A percentile compares a stretch with the other conserved stretches of the same genome.
phyloP scores from a whole-genome alignment of 2,888 invertebrate genomes.

The Lathronympha strigana region DNA sequence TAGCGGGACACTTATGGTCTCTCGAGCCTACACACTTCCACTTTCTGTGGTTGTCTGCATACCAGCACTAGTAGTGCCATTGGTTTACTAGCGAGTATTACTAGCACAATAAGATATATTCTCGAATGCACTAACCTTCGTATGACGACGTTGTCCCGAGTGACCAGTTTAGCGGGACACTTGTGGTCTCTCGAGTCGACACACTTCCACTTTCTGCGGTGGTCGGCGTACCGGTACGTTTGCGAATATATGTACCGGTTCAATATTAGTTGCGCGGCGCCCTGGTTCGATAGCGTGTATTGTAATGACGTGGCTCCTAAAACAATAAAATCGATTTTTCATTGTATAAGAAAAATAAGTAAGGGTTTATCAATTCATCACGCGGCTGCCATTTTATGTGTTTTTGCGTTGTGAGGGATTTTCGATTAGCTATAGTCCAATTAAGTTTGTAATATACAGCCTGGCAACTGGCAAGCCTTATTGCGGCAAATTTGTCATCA shows the following conservation, averaged over 20 bases:
- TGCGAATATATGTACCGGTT: constrained; percentile 44
- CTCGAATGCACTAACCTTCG: constrained; percentile 45
- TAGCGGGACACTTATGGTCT: constrained; percentile 48
- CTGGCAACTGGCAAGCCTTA: too few species aligned
- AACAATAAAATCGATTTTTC: constrained; percentile 20
- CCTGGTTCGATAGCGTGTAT: constrained; percentile 35
- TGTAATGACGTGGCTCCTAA: constrained; percentile 22
- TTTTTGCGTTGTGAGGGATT: too few species aligned
- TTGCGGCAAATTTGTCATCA: too few species aligned
- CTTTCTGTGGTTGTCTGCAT: constrained; percentile 35
- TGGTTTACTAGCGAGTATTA: not conserved
- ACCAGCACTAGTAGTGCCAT: too few species aligned
- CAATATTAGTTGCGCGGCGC: constrained; percentile 28
- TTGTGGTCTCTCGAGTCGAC: constrained; percentile 46
- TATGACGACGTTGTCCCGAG: constrained; percentile 46
- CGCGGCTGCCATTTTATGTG: too few species aligned
- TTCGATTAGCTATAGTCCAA: too few species aligned
- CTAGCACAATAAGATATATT: not conserved
- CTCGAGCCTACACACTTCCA: constrained; percentile 50
- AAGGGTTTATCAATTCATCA: too few species aligned
- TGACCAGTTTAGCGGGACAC: constrained; percentile 49
- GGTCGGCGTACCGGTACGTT: constrained; percentile 35
- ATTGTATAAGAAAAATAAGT: too few species aligned
- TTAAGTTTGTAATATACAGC: too few species aligned
- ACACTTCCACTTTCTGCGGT: constrained; percentile 48